Evolutionary conservation across 2,113 vertebrate genomes (phyloP).

Genomic region (Sapajus apella): DNA sequence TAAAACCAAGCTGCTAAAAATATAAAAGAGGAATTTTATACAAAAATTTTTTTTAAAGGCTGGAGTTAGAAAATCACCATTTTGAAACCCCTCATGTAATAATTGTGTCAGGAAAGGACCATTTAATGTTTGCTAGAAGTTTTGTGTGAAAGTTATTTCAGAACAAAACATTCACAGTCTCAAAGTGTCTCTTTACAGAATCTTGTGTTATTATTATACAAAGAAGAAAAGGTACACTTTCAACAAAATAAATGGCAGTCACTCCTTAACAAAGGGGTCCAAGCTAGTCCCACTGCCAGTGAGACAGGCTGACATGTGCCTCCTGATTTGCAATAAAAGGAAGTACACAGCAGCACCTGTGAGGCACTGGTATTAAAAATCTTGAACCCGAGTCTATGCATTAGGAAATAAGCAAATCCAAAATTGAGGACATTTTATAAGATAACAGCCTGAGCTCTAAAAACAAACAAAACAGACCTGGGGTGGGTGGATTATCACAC

Average conservation of each 20-base stretch:
- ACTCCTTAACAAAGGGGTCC: not conserved
- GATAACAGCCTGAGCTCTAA: not conserved
- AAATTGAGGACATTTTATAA: not conserved
- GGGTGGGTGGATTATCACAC: not conserved
- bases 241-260: not conserved
- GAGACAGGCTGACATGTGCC: fast-evolving
- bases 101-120: not conserved
- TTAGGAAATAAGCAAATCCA: not conserved
- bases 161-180: not conserved
- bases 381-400: not conserved
- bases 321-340: fast-evolving
- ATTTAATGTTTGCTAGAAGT: not conserved
- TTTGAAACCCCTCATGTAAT: not conserved
- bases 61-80: not conserved
- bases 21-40: not conserved
- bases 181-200: not conserved
- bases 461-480: not conserved
- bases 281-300: too few relatives aligned
- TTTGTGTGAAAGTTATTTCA: not conserved
- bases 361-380: not conserved
- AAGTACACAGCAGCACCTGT: fast-evolving
- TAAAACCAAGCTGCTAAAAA: conserved; percentile 27
- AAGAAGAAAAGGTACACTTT: not conserved
- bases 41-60: not conserved
- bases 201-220: not conserved